A percentile compares a stretch with the other conserved stretches of the same genome.
These are phyloP conservation scores for Caerostris extrusa DNA, from an alignment of 1,140 invertebrate species.

Conservation along the genomic window DNA sequence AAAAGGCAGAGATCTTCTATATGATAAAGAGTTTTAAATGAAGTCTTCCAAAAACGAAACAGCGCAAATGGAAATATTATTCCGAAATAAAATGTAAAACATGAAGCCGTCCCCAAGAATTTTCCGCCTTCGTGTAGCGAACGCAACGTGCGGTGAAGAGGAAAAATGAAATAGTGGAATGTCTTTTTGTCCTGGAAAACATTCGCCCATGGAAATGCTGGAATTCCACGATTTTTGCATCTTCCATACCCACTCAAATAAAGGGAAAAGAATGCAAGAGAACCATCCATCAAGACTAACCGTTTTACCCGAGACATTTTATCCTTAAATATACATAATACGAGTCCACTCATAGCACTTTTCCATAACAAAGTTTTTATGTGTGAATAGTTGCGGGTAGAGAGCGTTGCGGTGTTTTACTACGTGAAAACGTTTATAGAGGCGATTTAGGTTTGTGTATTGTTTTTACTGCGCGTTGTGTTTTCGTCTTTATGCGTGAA, in stretches of 20 bases:
- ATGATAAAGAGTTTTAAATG: constrained; percentile 76
- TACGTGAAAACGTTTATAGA: constrained; percentile 45
- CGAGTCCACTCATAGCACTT: constrained; percentile 65
- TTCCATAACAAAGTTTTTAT: constrained; percentile 73
- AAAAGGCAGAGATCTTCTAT: constrained; percentile 67
- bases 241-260: background rate
- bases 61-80: constrained; percentile 74
- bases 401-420: constrained; percentile 27
- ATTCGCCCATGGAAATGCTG: constrained; percentile 17
- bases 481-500: constrained; percentile 64
- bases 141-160: constrained; percentile 8
- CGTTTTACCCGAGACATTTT: constrained; percentile 40
- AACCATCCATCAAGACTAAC: constrained; percentile 58
- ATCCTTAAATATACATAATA: constrained; percentile 74
- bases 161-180: constrained; percentile 39
- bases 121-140: background rate
- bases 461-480: constrained; percentile 46
- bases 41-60: constrained; percentile 47
- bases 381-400: background rate
- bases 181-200: constrained; percentile 32
- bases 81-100: constrained; percentile 64
- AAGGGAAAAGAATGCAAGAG: background rate
- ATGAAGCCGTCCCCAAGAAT: constrained; percentile 25
- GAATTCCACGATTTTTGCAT: constrained; percentile 75
- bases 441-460: constrained; percentile 61